Evolutionary conservation across 2,888 invertebrate genomes (phyloP).

Genomic region (Coremacera marginata): DNA sequence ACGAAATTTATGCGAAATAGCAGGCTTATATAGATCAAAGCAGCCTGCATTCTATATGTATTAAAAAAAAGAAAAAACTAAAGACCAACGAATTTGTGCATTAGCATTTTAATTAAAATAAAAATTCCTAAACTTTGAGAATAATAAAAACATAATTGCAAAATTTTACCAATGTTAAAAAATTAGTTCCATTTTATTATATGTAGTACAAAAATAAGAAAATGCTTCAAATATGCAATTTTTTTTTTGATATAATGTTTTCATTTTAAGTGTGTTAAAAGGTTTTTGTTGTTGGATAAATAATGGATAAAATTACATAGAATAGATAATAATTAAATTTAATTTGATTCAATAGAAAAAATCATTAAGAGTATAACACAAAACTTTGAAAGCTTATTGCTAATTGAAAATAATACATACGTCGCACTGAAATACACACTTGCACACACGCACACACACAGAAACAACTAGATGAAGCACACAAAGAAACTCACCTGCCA

Average conservation of each 20-base stretch:
- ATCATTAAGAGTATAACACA: background rate
- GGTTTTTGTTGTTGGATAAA: background rate
- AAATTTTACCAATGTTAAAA: too few species aligned
- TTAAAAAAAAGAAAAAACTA: too few species aligned
- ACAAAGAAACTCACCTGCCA: conserved; percentile 1
- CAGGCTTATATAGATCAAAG: too few species aligned
- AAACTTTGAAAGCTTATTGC: conserved; percentile 7
- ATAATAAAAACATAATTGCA: too few species aligned
- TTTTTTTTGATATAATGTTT: conserved; percentile 25
- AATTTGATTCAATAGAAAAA: background rate
- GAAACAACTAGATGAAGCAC: background rate
- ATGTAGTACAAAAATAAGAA: conserved; percentile 30
- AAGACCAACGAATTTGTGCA: too few species aligned
- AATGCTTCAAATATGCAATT: conserved; percentile 65
- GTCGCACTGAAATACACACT: background rate
- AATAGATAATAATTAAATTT: background rate
- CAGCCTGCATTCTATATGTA: too few species aligned
- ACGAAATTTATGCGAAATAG: too few species aligned
- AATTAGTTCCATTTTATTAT: background rate
- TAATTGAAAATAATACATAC: background rate
- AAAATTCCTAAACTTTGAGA: too few species aligned
- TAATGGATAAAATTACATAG: background rate
- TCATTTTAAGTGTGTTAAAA: background rate
- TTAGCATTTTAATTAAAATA: too few species aligned
- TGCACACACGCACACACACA: background rate